These are phyloP conservation scores for Andrena haemorrhoa DNA, from an alignment of 2,888 invertebrate species.

Conservation along the genomic window DNA sequence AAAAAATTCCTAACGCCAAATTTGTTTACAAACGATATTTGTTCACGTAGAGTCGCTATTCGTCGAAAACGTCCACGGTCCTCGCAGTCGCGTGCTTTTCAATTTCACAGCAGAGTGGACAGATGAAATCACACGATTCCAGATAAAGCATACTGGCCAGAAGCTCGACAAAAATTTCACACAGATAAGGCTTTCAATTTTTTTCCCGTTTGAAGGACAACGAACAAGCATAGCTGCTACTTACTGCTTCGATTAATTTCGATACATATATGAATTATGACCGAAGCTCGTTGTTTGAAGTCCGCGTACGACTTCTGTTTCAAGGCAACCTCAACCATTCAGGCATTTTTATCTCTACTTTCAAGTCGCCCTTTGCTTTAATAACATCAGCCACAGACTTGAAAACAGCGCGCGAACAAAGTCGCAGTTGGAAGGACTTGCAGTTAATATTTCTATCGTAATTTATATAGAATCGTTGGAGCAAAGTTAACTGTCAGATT, in stretches of 20 bases:
- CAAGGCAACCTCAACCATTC: too few relatives aligned
- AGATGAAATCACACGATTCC: not conserved
- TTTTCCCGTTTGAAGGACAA: not conserved
- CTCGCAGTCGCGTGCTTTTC: not conserved
- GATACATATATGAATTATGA: not conserved
- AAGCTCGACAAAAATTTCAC: not conserved
- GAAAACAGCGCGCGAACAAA: too few relatives aligned
- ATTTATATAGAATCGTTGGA: too few relatives aligned
- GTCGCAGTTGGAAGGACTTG: too few relatives aligned
- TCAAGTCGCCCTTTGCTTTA: too few relatives aligned
- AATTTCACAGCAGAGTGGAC: conserved; percentile 3
- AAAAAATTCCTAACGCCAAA: not conserved
- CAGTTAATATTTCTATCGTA: too few relatives aligned
- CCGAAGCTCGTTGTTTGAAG: too few relatives aligned
- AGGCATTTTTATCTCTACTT: too few relatives aligned
- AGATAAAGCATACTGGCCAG: not conserved
- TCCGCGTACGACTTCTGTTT: too few relatives aligned
- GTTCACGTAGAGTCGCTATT: conserved; percentile 3
- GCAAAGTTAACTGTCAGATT: too few relatives aligned
- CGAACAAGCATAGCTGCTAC: not conserved
- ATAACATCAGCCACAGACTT: too few relatives aligned
- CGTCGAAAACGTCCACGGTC: not conserved
- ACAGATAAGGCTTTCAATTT: not conserved
- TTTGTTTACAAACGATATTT: conserved; percentile 22
- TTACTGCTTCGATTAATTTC: not conserved